Conservation (phyloP, 2,113 vertebrate genomes). For the Solenodon paradoxus region DNA sequence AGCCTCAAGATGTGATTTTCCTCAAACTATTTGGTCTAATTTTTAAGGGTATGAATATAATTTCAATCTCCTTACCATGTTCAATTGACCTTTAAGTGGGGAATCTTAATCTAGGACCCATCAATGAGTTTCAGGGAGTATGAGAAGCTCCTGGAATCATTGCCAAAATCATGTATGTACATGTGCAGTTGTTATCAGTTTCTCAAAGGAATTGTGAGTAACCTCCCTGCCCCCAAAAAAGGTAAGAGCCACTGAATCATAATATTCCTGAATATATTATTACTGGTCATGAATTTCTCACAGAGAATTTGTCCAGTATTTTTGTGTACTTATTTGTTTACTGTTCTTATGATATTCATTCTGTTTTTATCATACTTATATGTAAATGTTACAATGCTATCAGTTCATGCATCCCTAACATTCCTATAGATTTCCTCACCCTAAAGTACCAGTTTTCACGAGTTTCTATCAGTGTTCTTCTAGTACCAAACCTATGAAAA, state of each 20-base stretch:
- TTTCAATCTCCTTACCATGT: not conserved
- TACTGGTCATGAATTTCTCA: not conserved
- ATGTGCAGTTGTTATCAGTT: not conserved
- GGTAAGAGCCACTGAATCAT: not conserved
- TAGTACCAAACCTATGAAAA: not conserved
- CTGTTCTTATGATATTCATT: not conserved
- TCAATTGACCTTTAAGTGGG: not conserved
- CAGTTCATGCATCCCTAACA: not conserved
- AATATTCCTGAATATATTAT: not conserved
- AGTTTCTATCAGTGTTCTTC: not conserved
- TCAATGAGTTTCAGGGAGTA: not conserved
- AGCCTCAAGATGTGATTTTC: not conserved
- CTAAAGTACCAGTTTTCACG: not conserved
- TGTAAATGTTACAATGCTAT: not conserved
- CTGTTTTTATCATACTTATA: not conserved
- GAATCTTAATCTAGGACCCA: not conserved
- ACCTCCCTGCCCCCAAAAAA: not conserved
- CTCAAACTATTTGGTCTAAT: not conserved
- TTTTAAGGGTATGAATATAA: not conserved
- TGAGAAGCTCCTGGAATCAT: slow-evolving; percentile 19
- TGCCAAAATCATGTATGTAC: not conserved
- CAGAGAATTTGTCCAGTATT: not conserved
- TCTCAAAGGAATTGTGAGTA: not conserved
- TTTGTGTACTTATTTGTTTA: not conserved
- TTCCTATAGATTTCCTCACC: not conserved